Base-by-base conservation (phyloP, 1,140 invertebrate species). In the Battus philenor region DNA sequence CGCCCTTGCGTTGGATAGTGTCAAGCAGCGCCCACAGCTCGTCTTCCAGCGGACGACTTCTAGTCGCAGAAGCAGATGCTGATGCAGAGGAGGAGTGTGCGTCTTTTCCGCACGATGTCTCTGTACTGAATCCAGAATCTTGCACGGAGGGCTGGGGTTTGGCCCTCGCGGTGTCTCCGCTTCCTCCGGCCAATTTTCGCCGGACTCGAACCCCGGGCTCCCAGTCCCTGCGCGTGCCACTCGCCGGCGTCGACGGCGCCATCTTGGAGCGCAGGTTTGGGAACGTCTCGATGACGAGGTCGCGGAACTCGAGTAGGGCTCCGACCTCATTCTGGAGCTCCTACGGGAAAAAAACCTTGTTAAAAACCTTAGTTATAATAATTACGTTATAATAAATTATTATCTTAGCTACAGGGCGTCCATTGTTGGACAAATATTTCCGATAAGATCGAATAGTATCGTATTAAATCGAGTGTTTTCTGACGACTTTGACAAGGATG, bases 251-350 rank as follows among this genome's bases (percentile, higher is more conserved):
- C 54, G 85, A 83, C 47, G 74, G 76, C 48, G 75, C 69, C 91
- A 94, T 91, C 88, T 95, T 94, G 63, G 90, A 91, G 68, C 93
- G 90, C 67, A 95, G 90, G 87, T 95, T 94, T 55, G 94, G 94
- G 87, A 95, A 95, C 52, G 94, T 93, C 89, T 95, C 93, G 89
- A 95, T 94, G 88, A 96, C 94, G 88, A 95, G 89, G 86, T 95
- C 93, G 86, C 94, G 92, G 78, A 96, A 96, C 84, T 95, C 94
- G 78, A 95, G 90, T 47, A 96, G 82, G 50, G 93, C 93, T 32
- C 93, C 93, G 84, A 96, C 94, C 87, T 95, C 94, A 93, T 95
- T 93, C 90, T 95, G 94, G 71, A 95, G 88, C 88, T 95, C 94
- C 89, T 92, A 88, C 9, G 24, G 1, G 22, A 47, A 10, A 13